Evolutionary conservation across 2,113 vertebrate species (phyloP).

Genomic region (Centrocercus urophasianus): DNA sequence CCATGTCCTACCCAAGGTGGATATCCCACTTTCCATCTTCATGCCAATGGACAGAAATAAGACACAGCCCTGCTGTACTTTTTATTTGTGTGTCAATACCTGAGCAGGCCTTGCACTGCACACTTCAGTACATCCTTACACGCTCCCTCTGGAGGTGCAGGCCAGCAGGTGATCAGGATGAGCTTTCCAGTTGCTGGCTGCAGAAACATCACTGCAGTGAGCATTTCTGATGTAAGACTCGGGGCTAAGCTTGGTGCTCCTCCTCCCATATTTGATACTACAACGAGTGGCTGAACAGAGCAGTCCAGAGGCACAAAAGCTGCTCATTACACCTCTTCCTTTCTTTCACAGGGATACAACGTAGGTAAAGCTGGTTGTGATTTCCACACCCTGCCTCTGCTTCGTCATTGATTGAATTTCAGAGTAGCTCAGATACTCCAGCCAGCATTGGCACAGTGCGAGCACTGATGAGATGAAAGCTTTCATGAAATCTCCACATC

Average conservation of each 20-base stretch:
- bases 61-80: too few relatives aligned
- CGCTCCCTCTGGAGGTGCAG: neutral
- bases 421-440: neutral
- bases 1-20: neutral
- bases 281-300: neutral
- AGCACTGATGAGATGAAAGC: too few relatives aligned
- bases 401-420: neutral
- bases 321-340: neutral
- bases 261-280: neutral
- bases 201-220: neutral
- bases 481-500: neutral
- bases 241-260: neutral
- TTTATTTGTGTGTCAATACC: neutral
- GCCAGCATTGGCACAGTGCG: neutral
- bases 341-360: neutral
- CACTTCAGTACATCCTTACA: too few relatives aligned
- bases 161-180: neutral
- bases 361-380: too few relatives aligned
- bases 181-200: neutral
- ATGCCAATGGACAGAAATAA: neutral
- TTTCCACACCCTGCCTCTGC: neutral
- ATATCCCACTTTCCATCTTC: neutral
- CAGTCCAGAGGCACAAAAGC: neutral
- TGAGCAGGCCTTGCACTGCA: neutral
- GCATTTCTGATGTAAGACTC: neutral